Evolutionary conservation across 1,140 invertebrate species (phyloP).

Genomic region (Elysia chlorotica): DNA sequence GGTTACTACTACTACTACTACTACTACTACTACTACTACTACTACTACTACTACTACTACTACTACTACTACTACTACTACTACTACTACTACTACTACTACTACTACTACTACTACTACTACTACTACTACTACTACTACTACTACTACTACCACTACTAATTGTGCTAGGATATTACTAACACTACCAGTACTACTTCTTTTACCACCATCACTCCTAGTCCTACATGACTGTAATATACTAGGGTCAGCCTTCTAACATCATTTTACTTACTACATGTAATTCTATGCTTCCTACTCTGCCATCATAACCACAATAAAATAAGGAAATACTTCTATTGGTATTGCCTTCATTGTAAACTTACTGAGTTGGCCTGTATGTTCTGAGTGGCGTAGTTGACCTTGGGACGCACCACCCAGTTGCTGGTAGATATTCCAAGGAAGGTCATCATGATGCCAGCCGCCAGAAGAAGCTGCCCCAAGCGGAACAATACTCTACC

Average conservation of each 20-base stretch:
- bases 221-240: neutral
- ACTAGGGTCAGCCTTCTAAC: neutral
- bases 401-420: conserved; percentile 6
- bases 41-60: neutral
- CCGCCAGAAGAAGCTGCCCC: conserved; percentile 2
- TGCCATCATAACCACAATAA: neutral
- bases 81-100: neutral
- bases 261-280: neutral
- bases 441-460: neutral
- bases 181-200: neutral
- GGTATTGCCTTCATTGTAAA: neutral
- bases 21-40: neutral
- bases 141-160: neutral
- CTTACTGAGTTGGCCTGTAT: conserved; percentile 6
- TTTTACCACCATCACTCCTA: neutral
- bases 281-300: neutral
- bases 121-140: too few species aligned
- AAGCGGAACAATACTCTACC: neutral
- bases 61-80: neutral
- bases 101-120: too few species aligned
- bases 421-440: neutral
- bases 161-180: too few species aligned
- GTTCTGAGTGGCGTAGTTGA: neutral
- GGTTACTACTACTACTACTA: neutral
- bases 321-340: neutral